These are phyloP conservation scores for Eueremaeus valkanovi DNA, from an alignment of 2,888 invertebrate genomes.

Conservation along the genomic window DNA sequence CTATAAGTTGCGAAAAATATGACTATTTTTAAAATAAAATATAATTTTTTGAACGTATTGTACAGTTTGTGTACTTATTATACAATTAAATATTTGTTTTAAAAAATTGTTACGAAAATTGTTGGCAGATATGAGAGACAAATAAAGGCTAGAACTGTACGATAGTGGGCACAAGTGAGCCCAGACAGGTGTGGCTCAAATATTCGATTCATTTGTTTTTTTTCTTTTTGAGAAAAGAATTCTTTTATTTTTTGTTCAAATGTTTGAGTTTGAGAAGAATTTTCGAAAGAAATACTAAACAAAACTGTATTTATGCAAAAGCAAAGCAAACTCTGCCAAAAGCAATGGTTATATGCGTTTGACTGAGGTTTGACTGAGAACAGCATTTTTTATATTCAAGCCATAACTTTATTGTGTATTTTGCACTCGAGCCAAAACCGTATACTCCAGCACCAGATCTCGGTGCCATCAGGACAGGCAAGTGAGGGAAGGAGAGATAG, in stretches of 20 bases:
- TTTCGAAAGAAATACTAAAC: background rate
- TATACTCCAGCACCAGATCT: background rate
- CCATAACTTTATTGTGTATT: constrained; percentile 6
- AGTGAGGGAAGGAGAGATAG: background rate
- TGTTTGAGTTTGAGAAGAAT: background rate
- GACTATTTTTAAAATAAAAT: background rate
- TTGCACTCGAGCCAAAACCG: constrained; percentile 12
- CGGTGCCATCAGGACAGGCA: background rate
- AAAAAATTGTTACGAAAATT: background rate
- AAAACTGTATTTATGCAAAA: background rate
- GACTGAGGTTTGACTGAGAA: background rate
- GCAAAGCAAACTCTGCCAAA: background rate
- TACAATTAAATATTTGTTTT: background rate
- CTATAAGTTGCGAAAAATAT: background rate
- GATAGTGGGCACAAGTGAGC: background rate
- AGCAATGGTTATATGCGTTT: background rate
- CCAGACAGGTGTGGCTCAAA: background rate
- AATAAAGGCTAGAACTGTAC: background rate
- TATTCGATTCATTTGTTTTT: background rate
- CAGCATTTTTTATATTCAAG: background rate
- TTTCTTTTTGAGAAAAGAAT: too few relatives aligned
- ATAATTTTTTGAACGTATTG: background rate
- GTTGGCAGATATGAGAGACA: background rate
- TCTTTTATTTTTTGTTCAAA: background rate
- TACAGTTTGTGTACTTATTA: background rate